These are phyloP conservation scores for Drosophila biarmipes DNA, from an alignment of 1,140 invertebrate genomes.

Conservation along the genomic window DNA sequence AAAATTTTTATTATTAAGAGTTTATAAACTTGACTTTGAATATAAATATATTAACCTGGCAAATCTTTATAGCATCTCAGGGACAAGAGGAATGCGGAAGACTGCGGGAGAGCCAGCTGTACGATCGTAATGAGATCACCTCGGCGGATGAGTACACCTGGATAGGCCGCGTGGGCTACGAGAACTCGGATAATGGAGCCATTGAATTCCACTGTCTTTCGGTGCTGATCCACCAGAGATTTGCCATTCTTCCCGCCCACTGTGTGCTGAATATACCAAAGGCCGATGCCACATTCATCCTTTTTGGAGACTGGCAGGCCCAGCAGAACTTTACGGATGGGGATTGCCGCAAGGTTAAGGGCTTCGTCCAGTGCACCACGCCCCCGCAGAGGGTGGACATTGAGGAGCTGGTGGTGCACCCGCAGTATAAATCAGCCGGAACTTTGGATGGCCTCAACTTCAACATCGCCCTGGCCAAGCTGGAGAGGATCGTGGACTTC, in stretches of 20 bases:
- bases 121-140: conserved; percentile 3
- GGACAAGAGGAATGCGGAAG: conserved; percentile 5
- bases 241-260: conserved; percentile 28
- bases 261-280: neutral
- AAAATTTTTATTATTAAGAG: too few species aligned
- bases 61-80: neutral
- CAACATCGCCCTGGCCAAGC: conserved; percentile 24
- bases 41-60: too few species aligned
- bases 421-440: neutral
- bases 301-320: conserved; percentile 13
- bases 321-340: neutral
- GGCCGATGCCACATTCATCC: neutral
- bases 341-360: neutral
- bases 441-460: neutral
- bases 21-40: too few species aligned
- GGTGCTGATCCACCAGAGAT: conserved; percentile 14
- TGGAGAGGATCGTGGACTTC: conserved; percentile 3
- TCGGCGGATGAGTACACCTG: conserved; percentile 27
- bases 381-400: neutral
- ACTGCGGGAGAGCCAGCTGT: conserved; percentile 15
- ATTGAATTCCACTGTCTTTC: neutral
- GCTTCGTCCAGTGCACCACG: neutral
- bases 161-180: conserved; percentile 27
- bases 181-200: neutral
- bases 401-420: conserved; percentile 17